A percentile compares a stretch with the other conserved stretches of the same genome.
Evolutionary conservation across 2,113 vertebrate genomes (phyloP).

Genomic region (Nymphicus hollandicus): DNA sequence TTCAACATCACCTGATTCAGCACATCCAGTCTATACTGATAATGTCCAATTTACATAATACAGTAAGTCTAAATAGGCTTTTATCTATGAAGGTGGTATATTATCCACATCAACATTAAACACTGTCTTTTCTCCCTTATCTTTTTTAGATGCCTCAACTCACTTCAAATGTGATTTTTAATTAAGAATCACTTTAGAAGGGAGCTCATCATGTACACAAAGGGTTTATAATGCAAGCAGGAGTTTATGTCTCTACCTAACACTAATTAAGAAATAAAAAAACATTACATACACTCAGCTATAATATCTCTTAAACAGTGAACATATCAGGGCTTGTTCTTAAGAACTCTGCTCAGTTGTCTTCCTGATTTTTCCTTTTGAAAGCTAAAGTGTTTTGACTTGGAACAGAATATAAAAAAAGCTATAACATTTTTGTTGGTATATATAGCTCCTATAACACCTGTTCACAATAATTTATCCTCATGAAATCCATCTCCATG

Average conservation of each 20-base stretch:
- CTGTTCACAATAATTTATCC: slow-evolving; percentile 14
- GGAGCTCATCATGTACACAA: not conserved
- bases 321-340: not conserved
- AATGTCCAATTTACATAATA: not conserved
- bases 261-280: not conserved
- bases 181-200: not conserved
- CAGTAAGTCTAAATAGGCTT: not conserved
- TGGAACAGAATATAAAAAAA: not conserved
- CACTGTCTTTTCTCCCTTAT: not conserved
- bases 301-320: not conserved
- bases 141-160: not conserved
- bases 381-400: not conserved
- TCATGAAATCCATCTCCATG: slow-evolving; percentile 3
- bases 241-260: not conserved
- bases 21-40: not conserved
- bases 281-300: not conserved
- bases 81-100: not conserved
- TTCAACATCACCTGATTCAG: not conserved
- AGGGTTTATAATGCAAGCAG: not conserved
- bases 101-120: not conserved
- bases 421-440: not conserved
- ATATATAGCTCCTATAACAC: not conserved
- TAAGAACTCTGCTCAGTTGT: not conserved
- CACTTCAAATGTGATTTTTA: not conserved
- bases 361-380: not conserved